These are phyloP conservation scores for Rotaria magnacalcarata DNA, from an alignment of 2,888 invertebrate genomes.

Conservation along the genomic window DNA sequence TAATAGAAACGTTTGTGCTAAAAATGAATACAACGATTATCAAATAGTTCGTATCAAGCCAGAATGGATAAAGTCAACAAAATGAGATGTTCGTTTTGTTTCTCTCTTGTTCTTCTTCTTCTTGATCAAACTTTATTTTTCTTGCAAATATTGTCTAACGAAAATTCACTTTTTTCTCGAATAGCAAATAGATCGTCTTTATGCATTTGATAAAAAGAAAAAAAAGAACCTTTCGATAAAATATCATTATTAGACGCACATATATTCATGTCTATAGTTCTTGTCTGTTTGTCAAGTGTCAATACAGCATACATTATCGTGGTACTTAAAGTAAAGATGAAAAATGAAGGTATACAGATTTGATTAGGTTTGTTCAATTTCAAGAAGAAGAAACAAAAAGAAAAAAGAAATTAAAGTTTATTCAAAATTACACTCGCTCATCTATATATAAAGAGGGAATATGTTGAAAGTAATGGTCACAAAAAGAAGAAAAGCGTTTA, in stretches of 20 bases:
- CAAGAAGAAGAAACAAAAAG: neutral
- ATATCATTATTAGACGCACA: neutral
- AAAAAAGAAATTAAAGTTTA: constrained; percentile 19
- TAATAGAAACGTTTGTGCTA: neutral
- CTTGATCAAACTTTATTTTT: constrained; percentile 5
- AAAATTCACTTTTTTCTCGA: neutral
- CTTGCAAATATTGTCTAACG: neutral
- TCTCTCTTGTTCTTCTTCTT: neutral
- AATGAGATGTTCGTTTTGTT: neutral
- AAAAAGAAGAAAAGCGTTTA: neutral
- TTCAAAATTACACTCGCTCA: neutral
- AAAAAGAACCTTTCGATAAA: neutral
- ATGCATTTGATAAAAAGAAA: neutral
- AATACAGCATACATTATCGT: neutral
- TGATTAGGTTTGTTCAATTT: constrained; percentile 13
- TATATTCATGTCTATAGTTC: neutral
- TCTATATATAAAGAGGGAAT: neutral
- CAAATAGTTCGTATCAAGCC: neutral
- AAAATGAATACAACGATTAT: neutral
- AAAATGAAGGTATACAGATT: neutral
- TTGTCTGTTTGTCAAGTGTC: neutral
- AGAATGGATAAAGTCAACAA: neutral
- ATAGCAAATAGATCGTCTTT: neutral
- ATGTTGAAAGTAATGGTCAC: neutral
- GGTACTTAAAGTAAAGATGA: neutral